Conservation (phyloP, 1,140 invertebrate genomes). For the Bombus superbus region DNA sequence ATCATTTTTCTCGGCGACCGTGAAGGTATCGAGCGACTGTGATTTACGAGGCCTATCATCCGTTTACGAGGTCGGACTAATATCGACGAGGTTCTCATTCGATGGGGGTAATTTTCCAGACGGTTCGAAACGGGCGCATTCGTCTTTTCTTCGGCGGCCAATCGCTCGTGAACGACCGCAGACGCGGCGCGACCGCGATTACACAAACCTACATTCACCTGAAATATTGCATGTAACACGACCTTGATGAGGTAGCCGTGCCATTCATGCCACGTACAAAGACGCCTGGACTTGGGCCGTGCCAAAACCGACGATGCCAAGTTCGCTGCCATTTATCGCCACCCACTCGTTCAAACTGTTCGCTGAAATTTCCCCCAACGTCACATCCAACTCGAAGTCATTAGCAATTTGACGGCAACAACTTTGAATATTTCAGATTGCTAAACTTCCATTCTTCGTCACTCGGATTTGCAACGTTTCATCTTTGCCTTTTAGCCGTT, state of each 20-base stretch:
- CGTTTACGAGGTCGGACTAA: neutral
- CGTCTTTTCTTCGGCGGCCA: conserved; percentile 8
- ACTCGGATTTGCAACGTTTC: neutral
- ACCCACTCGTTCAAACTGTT: neutral
- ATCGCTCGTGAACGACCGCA: conserved; percentile 13
- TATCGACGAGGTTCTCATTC: neutral
- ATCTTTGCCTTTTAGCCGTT: neutral
- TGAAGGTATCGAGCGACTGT: conserved; percentile 9
- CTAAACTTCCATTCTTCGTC: too few species aligned
- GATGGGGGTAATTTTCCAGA: conserved; percentile 30
- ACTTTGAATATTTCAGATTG: neutral
- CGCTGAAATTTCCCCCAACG: neutral
- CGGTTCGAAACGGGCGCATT: conserved; percentile 23
- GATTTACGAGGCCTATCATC: conserved; percentile 28
- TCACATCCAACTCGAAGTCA: too few species aligned
- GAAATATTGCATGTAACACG: conserved; percentile 37
- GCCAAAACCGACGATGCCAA: conserved; percentile 59
- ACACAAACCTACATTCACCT: conserved; percentile 56
- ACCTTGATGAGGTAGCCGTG: conserved; percentile 45
- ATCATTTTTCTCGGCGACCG: neutral
- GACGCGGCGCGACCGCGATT: conserved; percentile 31
- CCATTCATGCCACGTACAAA: neutral
- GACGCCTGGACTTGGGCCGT: neutral
- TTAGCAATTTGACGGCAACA: too few species aligned
- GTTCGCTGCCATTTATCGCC: conserved; percentile 27